These are phyloP conservation scores for Xenotilapia caudafasciata DNA, from an alignment of 2,113 vertebrate genomes.

Conservation along the genomic window DNA sequence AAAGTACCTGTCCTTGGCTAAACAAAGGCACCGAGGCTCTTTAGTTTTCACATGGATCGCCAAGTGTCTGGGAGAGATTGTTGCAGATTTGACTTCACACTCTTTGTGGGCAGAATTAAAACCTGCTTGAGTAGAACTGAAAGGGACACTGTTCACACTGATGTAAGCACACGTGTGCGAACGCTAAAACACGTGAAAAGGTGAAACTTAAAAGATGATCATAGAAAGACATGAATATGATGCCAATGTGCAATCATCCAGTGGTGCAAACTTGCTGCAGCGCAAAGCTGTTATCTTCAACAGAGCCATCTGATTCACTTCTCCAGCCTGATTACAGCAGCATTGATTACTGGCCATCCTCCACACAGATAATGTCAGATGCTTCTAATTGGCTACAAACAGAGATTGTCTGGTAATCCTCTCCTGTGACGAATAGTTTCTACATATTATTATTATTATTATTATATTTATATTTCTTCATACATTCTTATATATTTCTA, in stretches of 20 bases:
- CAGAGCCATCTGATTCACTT: not conserved
- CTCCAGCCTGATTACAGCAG: conserved; percentile 23
- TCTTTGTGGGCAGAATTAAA: not conserved
- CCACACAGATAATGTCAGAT: conserved; percentile 37
- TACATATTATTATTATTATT: conserved; percentile 10
- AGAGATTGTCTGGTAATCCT: conserved; percentile 15
- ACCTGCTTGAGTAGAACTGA: not conserved
- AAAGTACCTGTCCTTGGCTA: not conserved
- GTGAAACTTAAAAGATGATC: not conserved
- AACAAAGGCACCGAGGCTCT: not conserved
- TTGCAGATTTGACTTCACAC: not conserved
- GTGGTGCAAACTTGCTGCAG: not conserved
- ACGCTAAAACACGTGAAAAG: not conserved
- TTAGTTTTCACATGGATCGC: not conserved
- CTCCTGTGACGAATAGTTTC: conserved; percentile 11
- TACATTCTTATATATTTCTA: not conserved
- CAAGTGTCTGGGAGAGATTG: not conserved
- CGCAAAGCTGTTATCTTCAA: not conserved
- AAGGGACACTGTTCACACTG: not conserved
- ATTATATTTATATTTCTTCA: not conserved
- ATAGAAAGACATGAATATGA: not conserved
- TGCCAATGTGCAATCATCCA: not conserved
- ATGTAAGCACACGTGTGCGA: not conserved
- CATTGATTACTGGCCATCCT: conserved; percentile 16
- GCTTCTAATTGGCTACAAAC: conserved; percentile 49